Base-by-base conservation (phyloP, 2,888 invertebrate species). In the Trichacis sp. region DNA sequence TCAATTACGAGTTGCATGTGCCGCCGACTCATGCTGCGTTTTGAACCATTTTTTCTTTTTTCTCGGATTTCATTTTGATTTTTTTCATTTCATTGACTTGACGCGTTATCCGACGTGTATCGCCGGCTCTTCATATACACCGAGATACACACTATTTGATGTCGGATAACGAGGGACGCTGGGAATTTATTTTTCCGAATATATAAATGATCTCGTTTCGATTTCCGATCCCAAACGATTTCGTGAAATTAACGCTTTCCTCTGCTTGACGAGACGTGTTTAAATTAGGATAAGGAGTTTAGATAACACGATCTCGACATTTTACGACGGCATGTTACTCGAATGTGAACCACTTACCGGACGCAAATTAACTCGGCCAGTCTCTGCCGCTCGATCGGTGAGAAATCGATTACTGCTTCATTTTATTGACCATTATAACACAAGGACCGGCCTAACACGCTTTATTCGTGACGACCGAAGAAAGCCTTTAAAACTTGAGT, bases 331-430 rank as follows among this genome's bases (percentile, higher is more conserved):
- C 59, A 56, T 56, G 70, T 70, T 67, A 70, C 61, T 62, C 67
- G 69, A 70, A 76, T 74, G 73, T 77, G 71, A 78, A 77, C 77
- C 76, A 77, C 76, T 77, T 78, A 78, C 69, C 73, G 60, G 72
- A 73, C 75, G 77, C 77, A 74, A 76, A 77, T 78, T 75, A 76
- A 77, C 77, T 76, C 50, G 62, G 62, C 68, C 68, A 66, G 69
- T 38, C 49, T 64, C 67, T 2, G 11, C 68, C 66, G 65, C 72
- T 71, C 72, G 73, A 76, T 77, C 73, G 74, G 72, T 74, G 74
- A 77, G 78, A 76, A 79, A 78, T 78, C 78, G 76, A 79, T 77
- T 79, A 77, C 71, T 66, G 69, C 71, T 70, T 74, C 73, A 71
- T 75, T 78, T 78, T 79, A 78, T 77, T 76, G 74, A 70, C 75